Evolutionary conservation across 2,797 vertebrate genomes (phyloP).

Genomic region (Dallia pectoralis): DNA sequence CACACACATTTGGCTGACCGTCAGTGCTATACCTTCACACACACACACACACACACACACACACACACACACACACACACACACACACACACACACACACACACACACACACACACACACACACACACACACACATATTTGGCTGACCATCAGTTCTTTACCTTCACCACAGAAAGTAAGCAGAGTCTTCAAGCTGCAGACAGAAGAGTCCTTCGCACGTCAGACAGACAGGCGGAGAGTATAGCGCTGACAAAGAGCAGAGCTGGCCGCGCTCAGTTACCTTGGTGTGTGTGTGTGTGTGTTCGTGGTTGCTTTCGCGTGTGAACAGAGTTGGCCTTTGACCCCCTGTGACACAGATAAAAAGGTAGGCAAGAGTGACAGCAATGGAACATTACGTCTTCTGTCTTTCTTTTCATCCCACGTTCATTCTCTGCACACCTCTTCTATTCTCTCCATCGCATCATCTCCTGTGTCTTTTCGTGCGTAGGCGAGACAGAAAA

Average conservation of each 20-base stretch:
- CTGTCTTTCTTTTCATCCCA: background rate
- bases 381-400: background rate
- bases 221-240: constrained; percentile 51
- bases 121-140: too few species aligned
- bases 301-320: background rate
- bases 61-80: too few species aligned
- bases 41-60: too few species aligned
- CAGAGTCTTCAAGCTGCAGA: constrained; percentile 57
- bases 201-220: constrained; percentile 41
- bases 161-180: constrained; percentile 53
- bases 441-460: background rate
- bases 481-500: constrained; percentile 20
- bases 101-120: too few species aligned
- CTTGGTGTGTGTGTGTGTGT: background rate
- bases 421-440: background rate
- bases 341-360: background rate
- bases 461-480: background rate
- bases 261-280: constrained; percentile 42
- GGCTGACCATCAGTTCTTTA: constrained; percentile 13
- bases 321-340: background rate
- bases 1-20: too few species aligned
- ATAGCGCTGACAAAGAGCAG: constrained; percentile 66
- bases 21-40: too few species aligned
- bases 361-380: background rate
- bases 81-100: too few species aligned